These are phyloP conservation scores for Synaphobranchus kaupii DNA, from an alignment of 2,797 vertebrate species.

Conservation along the genomic window DNA sequence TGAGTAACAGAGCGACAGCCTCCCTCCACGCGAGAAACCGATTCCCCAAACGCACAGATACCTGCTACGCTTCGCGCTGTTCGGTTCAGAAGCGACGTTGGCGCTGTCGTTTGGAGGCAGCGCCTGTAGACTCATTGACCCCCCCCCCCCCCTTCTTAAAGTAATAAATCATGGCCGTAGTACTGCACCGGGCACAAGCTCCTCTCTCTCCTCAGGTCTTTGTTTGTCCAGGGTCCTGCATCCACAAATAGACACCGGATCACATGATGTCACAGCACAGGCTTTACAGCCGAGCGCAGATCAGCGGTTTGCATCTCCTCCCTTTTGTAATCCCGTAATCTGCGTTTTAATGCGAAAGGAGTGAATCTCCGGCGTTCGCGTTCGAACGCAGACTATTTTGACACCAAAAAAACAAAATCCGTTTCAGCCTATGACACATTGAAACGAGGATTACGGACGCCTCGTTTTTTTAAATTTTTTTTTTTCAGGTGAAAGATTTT, in stretches of 20 bases:
- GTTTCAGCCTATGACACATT: neutral
- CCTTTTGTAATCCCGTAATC: slow-evolving; percentile 22
- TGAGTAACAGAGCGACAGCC: neutral
- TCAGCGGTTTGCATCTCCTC: neutral
- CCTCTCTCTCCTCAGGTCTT: neutral
- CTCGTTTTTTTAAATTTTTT: neutral
- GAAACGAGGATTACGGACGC: neutral
- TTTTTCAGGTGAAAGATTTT: neutral
- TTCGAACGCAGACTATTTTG: slow-evolving; percentile 8
- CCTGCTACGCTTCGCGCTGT: neutral
- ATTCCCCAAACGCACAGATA: neutral
- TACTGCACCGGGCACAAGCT: neutral
- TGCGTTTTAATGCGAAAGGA: slow-evolving; percentile 6
- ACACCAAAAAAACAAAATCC: slow-evolving; percentile 17
- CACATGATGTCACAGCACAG: slow-evolving; percentile 5
- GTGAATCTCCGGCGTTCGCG: slow-evolving; percentile 1
- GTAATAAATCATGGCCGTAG: neutral
- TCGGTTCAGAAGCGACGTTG: neutral
- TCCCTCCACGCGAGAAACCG: neutral
- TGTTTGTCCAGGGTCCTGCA: neutral
- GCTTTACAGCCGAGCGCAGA: slow-evolving; percentile 13
- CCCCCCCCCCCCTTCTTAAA: neutral
- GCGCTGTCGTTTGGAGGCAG: neutral
- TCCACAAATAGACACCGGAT: slow-evolving; percentile 18
- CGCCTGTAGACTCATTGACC: neutral